Evolutionary conservation across 2,113 vertebrate species (phyloP).

Genomic region (Nibea coibor): DNA sequence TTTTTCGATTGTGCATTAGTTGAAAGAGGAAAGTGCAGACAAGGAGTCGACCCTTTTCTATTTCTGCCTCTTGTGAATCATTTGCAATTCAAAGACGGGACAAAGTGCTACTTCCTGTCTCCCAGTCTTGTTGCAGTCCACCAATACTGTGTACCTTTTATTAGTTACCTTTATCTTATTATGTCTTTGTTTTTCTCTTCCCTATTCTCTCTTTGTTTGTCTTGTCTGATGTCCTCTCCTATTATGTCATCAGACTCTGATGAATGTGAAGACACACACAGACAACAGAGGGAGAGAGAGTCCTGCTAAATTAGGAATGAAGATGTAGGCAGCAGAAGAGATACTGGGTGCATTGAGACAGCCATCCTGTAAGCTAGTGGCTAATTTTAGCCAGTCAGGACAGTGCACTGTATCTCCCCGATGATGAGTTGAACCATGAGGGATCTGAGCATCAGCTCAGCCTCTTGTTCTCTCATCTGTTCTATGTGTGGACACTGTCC

Average conservation of each 20-base stretch:
- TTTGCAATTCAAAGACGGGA: conserved; percentile 69
- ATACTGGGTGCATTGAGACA: conserved; percentile 67
- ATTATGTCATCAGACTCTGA: conserved; percentile 42
- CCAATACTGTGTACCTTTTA: conserved; percentile 30
- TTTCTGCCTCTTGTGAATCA: conserved; percentile 60
- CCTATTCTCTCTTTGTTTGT: conserved; percentile 6
- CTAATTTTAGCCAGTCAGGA: conserved; percentile 84
- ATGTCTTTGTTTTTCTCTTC: conserved; percentile 8
- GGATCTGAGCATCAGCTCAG: conserved; percentile 72
- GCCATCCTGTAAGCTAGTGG: conserved; percentile 75
- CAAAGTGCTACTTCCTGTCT: conserved; percentile 51
- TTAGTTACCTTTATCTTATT: conserved; percentile 24
- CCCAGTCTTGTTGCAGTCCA: conserved; percentile 7
- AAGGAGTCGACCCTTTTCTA: conserved; percentile 41
- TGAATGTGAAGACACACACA: background rate
- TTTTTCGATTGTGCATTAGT: conserved; percentile 40
- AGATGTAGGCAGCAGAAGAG: conserved; percentile 61
- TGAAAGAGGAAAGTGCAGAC: conserved; percentile 37
- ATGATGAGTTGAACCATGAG: conserved; percentile 72
- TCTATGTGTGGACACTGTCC: conserved; percentile 65
- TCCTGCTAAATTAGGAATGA: conserved; percentile 64
- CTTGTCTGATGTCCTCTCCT: conserved; percentile 13
- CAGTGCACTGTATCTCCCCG: conserved; percentile 72
- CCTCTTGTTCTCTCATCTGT: conserved; percentile 67
- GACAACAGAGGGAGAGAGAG: conserved; percentile 7